These are phyloP conservation scores for Anas platyrhynchos DNA, from an alignment of 2,113 vertebrate genomes.

Conservation along the genomic window DNA sequence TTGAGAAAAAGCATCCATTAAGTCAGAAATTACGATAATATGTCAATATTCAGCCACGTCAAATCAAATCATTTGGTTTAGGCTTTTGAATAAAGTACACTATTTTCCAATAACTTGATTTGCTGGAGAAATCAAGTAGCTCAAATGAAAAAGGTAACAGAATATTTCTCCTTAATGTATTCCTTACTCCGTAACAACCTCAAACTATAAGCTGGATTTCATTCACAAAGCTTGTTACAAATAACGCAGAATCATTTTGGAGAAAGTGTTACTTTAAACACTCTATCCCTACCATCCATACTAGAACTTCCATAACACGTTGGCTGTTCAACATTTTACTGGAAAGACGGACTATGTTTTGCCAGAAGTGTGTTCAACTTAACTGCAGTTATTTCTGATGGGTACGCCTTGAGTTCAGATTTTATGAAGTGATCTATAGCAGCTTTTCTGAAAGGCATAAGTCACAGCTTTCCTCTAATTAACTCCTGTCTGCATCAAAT, in stretches of 20 bases:
- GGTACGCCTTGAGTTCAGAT: neutral
- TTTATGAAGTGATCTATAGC: neutral
- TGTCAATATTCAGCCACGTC: neutral
- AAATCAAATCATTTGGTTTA: constrained; percentile 12
- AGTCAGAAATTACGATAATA: neutral
- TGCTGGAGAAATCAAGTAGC: neutral
- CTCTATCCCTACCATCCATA: rapidly evolving
- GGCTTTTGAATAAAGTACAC: neutral
- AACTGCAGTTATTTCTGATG: neutral
- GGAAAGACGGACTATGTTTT: neutral
- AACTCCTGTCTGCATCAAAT: neutral
- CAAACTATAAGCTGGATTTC: neutral
- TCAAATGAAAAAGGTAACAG: neutral
- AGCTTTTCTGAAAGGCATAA: neutral
- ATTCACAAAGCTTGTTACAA: neutral
- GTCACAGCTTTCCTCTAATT: neutral
- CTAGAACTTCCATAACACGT: neutral
- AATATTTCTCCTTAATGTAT: neutral
- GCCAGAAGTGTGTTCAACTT: neutral
- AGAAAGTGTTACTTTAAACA: neutral
- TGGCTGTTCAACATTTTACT: neutral
- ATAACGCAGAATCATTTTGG: too few relatives aligned
- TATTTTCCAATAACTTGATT: constrained; percentile 17
- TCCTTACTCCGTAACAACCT: neutral
- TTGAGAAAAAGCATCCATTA: neutral